A percentile compares a stretch with the other conserved stretches of the same genome.
Conservation (phyloP, 2,113 vertebrate species). For the Eclectus roratus region DNA sequence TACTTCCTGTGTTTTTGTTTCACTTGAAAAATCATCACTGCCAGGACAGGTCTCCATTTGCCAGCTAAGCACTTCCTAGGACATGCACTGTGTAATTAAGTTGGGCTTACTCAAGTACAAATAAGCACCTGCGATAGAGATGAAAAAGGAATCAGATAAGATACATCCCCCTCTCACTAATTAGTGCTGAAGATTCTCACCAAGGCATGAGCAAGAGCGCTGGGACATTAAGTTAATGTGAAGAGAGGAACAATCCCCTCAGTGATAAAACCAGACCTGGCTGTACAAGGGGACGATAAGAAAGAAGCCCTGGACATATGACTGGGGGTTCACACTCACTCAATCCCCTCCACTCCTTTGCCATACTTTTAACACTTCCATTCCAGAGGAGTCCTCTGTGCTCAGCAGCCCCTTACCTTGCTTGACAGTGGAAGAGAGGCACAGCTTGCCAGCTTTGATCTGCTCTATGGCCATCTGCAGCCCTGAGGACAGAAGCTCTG, state of each 20-base stretch:
- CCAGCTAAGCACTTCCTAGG: conserved; percentile 13
- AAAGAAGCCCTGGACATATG: background rate
- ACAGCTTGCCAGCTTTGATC: conserved; percentile 84
- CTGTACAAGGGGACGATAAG: background rate
- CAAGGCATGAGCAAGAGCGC: background rate
- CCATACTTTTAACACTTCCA: background rate
- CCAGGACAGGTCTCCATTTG: background rate
- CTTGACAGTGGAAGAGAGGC: conserved; percentile 89
- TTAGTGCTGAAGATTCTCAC: background rate
- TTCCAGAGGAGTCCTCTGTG: background rate
- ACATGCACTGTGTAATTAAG: conserved; percentile 1
- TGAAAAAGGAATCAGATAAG: background rate
- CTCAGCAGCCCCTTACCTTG: conserved; percentile 77
- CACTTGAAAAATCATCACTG: conserved; percentile 5
- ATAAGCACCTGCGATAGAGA: background rate
- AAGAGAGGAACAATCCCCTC: background rate
- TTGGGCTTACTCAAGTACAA: background rate
- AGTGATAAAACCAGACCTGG: background rate
- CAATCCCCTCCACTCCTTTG: background rate
- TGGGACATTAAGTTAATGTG: background rate
- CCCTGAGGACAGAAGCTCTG: conserved; percentile 86
- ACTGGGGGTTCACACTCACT: background rate
- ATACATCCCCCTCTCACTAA: background rate
- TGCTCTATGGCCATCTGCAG: conserved; percentile 87
- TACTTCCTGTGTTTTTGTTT: conserved; percentile 47